Evolutionary conservation across 2,113 vertebrate species (phyloP), one percentile per base, ranked within the genome.

Genomic region (Nerophis ophidion): DNA sequence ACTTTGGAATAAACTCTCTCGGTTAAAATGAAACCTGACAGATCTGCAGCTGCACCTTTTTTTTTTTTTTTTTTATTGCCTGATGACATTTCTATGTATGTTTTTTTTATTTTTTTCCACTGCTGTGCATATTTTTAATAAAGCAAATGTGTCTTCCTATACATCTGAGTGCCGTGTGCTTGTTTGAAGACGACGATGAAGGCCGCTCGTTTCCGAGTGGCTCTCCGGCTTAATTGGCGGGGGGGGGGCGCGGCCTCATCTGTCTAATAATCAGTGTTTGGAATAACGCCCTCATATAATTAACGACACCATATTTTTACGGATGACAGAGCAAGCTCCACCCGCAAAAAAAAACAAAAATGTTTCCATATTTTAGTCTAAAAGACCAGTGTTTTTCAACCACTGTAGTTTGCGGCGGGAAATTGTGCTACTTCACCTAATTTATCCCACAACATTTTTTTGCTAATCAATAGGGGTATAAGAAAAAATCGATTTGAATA

Each of bases 61-160:
- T n/a, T n/a, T n/a, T n/a, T n/a, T n/a, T n/a, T n/a, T n/a, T n/a
- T 26, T 26, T 48, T 51, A 16, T 60, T 61, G 60, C 72, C 68
- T 76, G 75, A 76, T 76, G 71, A 70, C 53, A 59, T 53, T 26
- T 48, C 59, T 47, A 44, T 74, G 61, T 77, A 58, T 11, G 61
- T 65, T 79, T 76, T 76, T 63, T 1, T 26, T 26, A 4, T 26
- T 26, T 26, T 26, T 26, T 26, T 26, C 44, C 69, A 70, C 67
- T 61, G 68, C 55, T 47, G 61, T 72, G 62, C 70, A 67, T 79
- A 73, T 85, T 84, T 84, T 85, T 75, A 84, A 88, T 85, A 83
- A 85, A 86, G 66, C 70, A 36, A 63, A 72, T 58, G 58, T n/a
- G 51, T 61, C 57, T 74, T 79, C 68, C 71, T 75, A 72, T 76